Evolutionary conservation across 2,113 vertebrate genomes (phyloP).

Genomic region (Boleophthalmus pectinirostris): DNA sequence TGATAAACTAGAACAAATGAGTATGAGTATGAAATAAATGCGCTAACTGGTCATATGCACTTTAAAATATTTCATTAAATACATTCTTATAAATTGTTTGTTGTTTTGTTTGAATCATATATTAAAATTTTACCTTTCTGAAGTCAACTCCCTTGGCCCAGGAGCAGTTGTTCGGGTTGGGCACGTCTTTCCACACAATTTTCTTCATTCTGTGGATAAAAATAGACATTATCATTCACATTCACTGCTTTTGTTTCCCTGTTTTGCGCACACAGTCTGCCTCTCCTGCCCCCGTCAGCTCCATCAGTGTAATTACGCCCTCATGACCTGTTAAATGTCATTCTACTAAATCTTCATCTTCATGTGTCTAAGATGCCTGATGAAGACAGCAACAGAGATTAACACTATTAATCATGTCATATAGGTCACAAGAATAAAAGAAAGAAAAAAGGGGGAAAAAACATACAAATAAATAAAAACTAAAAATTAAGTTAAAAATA

Average conservation of each 20-base stretch:
- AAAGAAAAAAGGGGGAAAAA: too few species aligned
- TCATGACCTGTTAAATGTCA: slow-evolving; percentile 50
- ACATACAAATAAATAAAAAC: neutral
- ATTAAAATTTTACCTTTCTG: slow-evolving; percentile 79
- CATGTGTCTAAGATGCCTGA: slow-evolving; percentile 8
- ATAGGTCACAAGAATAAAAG: neutral
- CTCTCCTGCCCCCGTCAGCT: neutral
- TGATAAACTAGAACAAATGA: too few species aligned
- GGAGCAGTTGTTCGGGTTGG: slow-evolving; percentile 94
- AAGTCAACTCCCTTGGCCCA: slow-evolving; percentile 96
- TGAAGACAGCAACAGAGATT: slow-evolving; percentile 25
- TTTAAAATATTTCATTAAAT: too few species aligned
- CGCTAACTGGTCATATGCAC: too few species aligned
- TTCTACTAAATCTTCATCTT: slow-evolving; percentile 13
- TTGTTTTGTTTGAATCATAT: too few species aligned
- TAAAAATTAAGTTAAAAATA: too few species aligned
- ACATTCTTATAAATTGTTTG: too few species aligned
- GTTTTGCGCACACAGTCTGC: neutral
- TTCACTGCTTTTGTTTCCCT: neutral
- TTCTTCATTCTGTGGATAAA: slow-evolving; percentile 86
- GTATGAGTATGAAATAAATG: too few species aligned
- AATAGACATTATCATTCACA: neutral
- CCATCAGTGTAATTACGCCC: slow-evolving; percentile 39
- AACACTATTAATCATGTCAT: slow-evolving; percentile 36
- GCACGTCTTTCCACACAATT: slow-evolving; percentile 91